These are phyloP conservation scores for Autographa pulchrina DNA, from an alignment of 2,888 invertebrate species.

Conservation along the genomic window DNA sequence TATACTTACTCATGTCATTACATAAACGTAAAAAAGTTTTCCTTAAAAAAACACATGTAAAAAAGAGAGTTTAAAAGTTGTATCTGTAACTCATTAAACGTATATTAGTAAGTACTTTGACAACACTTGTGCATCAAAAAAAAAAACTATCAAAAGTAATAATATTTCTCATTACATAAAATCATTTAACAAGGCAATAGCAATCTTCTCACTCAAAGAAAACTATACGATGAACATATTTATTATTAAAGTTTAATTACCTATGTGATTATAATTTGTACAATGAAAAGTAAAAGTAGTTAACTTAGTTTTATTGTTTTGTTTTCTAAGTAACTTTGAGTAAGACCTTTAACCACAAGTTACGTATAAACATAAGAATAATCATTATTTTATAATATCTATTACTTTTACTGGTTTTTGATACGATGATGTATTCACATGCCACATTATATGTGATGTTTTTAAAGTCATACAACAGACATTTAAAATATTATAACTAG, in stretches of 20 bases:
- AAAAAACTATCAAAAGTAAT: too few relatives aligned
- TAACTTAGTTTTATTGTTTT: neutral
- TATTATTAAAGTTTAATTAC: neutral
- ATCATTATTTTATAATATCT: neutral
- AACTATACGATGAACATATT: neutral
- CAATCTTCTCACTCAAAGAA: neutral
- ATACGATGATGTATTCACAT: neutral
- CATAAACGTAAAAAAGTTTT: neutral
- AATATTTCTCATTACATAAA: neutral
- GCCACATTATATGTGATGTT: too few relatives aligned
- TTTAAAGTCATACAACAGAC: too few relatives aligned
- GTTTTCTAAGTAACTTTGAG: neutral
- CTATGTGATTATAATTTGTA: neutral
- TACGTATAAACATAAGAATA: neutral
- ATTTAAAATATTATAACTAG: too few relatives aligned
- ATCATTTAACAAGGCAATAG: neutral
- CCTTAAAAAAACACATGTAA: neutral
- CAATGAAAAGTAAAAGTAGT: neutral
- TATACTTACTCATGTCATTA: constrained; percentile 12
- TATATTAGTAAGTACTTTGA: neutral
- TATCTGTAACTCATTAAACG: neutral
- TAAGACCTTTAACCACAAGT: neutral
- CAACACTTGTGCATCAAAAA: neutral
- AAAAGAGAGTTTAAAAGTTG: neutral
- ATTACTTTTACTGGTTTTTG: neutral